A percentile compares a stretch with the other conserved stretches of the same genome.
These are phyloP conservation scores for Psylliodes chrysocephalus DNA, from an alignment of 2,888 invertebrate genomes.

Conservation along the genomic window DNA sequence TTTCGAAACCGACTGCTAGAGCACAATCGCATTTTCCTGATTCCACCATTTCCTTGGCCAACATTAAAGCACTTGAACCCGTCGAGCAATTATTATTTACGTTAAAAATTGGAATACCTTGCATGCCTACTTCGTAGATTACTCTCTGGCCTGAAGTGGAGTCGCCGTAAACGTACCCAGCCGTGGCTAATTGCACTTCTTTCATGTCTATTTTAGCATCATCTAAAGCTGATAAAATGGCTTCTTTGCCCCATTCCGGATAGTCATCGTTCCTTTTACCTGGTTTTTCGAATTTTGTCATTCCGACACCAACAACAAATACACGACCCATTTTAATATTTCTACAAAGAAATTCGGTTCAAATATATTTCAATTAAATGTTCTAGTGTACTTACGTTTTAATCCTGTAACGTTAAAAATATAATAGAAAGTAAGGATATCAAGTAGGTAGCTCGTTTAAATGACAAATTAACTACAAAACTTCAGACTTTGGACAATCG, in stretches of 20 bases:
- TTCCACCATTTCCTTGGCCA: conserved; percentile 93
- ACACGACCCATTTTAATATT: conserved; percentile 67
- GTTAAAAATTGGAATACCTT: conserved; percentile 91
- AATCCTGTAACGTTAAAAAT: background rate
- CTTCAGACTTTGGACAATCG: conserved; percentile 25
- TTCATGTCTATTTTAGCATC: conserved; percentile 83
- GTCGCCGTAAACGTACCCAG: conserved; percentile 95
- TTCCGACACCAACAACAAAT: conserved; percentile 94
- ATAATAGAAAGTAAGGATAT: background rate
- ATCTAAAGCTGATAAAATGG: conserved; percentile 85
- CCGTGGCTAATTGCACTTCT: conserved; percentile 88
- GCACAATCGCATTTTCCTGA: conserved; percentile 88
- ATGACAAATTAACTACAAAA: background rate
- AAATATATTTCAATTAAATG: background rate
- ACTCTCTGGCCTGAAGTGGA: conserved; percentile 96
- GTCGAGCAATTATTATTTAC: conserved; percentile 99
- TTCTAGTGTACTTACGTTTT: conserved; percentile 4
- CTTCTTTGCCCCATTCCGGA: conserved; percentile 94
- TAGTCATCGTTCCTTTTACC: conserved; percentile 87
- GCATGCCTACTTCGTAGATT: conserved; percentile 93
- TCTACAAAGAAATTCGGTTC: conserved; percentile 12
- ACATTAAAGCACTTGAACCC: conserved; percentile 89
- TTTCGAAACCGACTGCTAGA: conserved; percentile 96
- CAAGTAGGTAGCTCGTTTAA: background rate
- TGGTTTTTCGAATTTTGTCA: conserved; percentile 99